Base-by-base conservation (phyloP, 2,797 vertebrate species). In the Poecilia gillii region DNA sequence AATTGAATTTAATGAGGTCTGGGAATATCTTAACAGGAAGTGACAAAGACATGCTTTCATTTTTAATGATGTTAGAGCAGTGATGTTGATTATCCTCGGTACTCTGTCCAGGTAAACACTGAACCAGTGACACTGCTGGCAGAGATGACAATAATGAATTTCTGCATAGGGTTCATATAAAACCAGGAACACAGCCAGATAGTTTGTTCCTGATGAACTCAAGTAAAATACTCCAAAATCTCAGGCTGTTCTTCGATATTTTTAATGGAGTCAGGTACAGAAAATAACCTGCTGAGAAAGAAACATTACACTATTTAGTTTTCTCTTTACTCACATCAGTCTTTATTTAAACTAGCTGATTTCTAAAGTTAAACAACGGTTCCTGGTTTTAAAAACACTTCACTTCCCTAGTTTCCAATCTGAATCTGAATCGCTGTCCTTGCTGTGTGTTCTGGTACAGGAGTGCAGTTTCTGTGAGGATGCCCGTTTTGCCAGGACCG, bases 401-500 rank as follows among this genome's bases (percentile, higher is more conserved):
- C 13, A 31, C 5, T 28, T 64, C 31, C 31, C 59, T 64, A 64
- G 4, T 36, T 36, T 39, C 62, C 36, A 66, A 23, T 66, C 33
- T 23, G 36, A 39, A 66, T n/a, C 55, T 31, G 39, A 41, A 8
- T 39, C 16, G 33, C 31, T 31, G 31, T 33, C 6, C 7, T 20
- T 66, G 7, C 20, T 41, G 8, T 68, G 23, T 73, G 36, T 79
- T 79, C 7, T 31, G 33, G 87, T 41, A 77, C 68, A 99, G 99
- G 99, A 99, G 81, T 99, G 99, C 94, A 99, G 98, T 87, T 98
- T 99, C 84, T 99, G 99, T 25, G 99, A 99, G 94, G 99, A 99
- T 51, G 85, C 97, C 64, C 98, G 98, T 66, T 99, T 99, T 91
- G 97, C 99, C 83, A 96, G 98, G 81, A 99, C 99, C 0, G 99